Base-by-base conservation (phyloP, 2,888 invertebrate genomes). In the Cephus sareptanus region DNA sequence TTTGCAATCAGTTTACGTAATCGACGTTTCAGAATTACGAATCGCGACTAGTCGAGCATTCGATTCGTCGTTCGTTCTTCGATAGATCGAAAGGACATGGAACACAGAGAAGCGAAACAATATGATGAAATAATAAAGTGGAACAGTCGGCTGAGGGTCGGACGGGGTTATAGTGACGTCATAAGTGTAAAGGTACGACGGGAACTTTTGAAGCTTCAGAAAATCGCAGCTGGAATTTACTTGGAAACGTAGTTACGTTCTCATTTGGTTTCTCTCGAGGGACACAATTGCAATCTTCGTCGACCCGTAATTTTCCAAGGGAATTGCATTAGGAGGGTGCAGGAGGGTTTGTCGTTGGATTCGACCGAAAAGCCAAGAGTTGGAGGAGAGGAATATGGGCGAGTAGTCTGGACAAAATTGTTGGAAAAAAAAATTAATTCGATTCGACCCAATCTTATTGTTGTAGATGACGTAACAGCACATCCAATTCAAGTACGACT, bases 211-310 rank as follows among this genome's bases (percentile, higher is more conserved):
- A 56, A 23, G 79, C 81, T 81, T 84, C 84, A 80, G 85, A 85
- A 88, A 86, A 87, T 88, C 86, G 84, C 81, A 81, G 81, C 83
- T 81, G 84, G 85, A 88, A 87, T 87, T 79, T 84, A 85, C 87
- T 87, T 86, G 84, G 86, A 84, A 86, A 85, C 81, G 85, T 85
- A 85, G 87, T 88, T 88, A 87, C 83, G 79, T 79, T 80, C 82
- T 81, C 83, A 85, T 86, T 87, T 87, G 85, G 85, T 84, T 83
- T 85, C 85, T 82, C 84, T 77, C 76, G 80, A 56, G 79, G 83
- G 84, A 83, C 82, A 79, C 82, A 80, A 85, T 83, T 79, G 77
- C 74, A 77, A 69, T 81, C 78, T 74, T 77, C 76, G 79, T 34
- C 69, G 56, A 81, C 79, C 77, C 83, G 85, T 87, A 87, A 88